A percentile compares a stretch with the other conserved stretches of the same genome.
phyloP scores from a whole-genome alignment of 1,140 invertebrate genomes.

The Eumeta japonica region DNA sequence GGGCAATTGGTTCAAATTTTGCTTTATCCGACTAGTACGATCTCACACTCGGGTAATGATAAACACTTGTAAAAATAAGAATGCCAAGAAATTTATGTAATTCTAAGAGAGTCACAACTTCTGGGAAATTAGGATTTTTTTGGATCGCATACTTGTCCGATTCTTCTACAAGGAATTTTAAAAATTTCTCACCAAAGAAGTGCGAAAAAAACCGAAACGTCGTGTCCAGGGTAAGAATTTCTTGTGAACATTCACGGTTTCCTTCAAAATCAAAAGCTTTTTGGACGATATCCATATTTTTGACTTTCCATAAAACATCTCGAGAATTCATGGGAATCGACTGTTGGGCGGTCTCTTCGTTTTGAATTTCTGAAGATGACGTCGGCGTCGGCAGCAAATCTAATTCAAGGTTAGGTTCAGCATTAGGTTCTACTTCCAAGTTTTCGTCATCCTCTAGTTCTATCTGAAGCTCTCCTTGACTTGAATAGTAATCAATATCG shows the following conservation, averaged over 20 bases:
- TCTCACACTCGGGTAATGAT: constrained; percentile 27
- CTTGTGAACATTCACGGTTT: constrained; percentile 3
- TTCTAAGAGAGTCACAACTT: constrained; percentile 11
- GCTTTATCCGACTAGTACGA: constrained; percentile 19
- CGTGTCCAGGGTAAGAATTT: constrained; percentile 1
- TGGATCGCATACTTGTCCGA: constrained; percentile 2
- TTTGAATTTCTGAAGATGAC: not conserved
- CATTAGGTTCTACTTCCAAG: constrained; percentile 19
- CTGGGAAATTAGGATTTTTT: constrained; percentile 3
- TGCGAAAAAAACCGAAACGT: constrained; percentile 3
- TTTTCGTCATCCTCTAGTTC: constrained; percentile 7
- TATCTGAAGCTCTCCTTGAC: not conserved
- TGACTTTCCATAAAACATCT: constrained; percentile 1
- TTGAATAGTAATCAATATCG: constrained; percentile 4
- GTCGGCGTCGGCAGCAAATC: not conserved
- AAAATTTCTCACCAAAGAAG: constrained; percentile 2
- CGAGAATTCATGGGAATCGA: constrained; percentile 1
- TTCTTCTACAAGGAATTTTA: constrained; percentile 2
- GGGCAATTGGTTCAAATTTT: constrained; percentile 2
- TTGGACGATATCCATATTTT: constrained; percentile 4
- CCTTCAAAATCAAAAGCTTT: constrained; percentile 2
- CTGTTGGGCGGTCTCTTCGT: not conserved
- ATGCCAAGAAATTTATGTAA: constrained; percentile 31
- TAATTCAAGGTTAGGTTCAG: not conserved
- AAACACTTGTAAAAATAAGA: constrained; percentile 28